phyloP scores from a whole-genome alignment of 2,113 vertebrate genomes.

The Phrynosoma blainvillii region DNA sequence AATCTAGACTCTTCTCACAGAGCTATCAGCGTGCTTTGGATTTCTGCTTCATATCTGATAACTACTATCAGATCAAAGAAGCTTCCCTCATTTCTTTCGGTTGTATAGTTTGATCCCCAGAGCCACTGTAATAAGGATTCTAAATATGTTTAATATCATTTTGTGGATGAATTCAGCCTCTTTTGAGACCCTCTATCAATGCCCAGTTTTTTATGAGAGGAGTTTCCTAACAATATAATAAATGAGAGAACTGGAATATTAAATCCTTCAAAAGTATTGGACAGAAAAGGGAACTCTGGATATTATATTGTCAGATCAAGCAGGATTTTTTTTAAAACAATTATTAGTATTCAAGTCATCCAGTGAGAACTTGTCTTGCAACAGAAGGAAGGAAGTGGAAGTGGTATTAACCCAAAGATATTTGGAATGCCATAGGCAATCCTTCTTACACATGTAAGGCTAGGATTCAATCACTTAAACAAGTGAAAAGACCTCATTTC shows the following conservation, averaged over 20 bases:
- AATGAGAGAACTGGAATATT: background rate
- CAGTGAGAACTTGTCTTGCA: too few species aligned
- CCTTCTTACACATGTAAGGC: background rate
- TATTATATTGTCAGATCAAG: background rate
- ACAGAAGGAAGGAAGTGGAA: too few species aligned
- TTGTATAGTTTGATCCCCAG: constrained; percentile 1
- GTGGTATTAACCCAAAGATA: background rate
- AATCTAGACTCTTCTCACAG: constrained; percentile 28
- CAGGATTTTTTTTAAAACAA: background rate
- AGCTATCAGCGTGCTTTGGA: constrained; percentile 38
- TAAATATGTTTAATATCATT: constrained; percentile 8
- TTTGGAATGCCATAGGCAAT: background rate
- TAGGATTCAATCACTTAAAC: background rate
- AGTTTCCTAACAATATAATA: background rate
- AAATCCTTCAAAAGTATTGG: background rate
- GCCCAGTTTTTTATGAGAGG: background rate
- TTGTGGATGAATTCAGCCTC: background rate
- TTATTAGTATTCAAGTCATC: background rate
- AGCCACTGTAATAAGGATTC: background rate
- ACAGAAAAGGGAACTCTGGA: background rate
- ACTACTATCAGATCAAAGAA: constrained; percentile 43
- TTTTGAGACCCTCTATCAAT: background rate
- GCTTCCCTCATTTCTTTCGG: background rate
- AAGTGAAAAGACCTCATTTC: background rate
- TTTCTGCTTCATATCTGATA: constrained; percentile 26